Conservation (phyloP, 2,113 vertebrate genomes). For the Lampris incognitus region DNA sequence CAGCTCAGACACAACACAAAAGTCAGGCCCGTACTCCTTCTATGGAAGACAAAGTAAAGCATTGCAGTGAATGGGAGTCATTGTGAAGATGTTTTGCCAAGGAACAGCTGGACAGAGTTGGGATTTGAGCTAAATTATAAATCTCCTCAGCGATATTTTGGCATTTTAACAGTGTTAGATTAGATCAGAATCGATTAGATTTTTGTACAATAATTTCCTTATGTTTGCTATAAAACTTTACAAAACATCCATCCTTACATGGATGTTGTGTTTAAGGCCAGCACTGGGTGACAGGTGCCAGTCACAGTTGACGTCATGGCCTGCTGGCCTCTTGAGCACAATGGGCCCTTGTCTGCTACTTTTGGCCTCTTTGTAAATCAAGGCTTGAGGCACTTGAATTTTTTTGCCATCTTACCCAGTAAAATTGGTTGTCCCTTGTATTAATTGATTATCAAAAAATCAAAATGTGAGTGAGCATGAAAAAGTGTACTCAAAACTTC, state of each 20-base stretch:
- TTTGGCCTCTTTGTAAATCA: constrained; percentile 57
- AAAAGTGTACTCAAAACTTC: too few species aligned
- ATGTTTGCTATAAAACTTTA: background rate
- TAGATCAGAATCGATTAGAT: background rate
- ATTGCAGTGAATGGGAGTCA: constrained; percentile 67
- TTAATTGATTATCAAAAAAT: background rate
- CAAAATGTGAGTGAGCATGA: too few species aligned
- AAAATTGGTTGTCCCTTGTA: background rate
- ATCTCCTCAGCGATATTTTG: constrained; percentile 2
- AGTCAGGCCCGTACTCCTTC: constrained; percentile 69
- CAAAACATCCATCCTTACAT: constrained; percentile 8
- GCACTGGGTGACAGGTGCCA: constrained; percentile 58
- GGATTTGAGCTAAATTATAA: constrained; percentile 26
- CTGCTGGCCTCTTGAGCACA: constrained; percentile 55
- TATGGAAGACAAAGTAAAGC: constrained; percentile 61
- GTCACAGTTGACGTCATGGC: constrained; percentile 70
- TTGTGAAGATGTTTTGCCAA: constrained; percentile 65
- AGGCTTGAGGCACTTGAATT: constrained; percentile 34
- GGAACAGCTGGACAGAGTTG: background rate
- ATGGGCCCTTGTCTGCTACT: constrained; percentile 61
- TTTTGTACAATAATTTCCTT: background rate
- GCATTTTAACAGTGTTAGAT: background rate
- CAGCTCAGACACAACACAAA: constrained; percentile 68
- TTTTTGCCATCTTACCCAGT: constrained; percentile 14
- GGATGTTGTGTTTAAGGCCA: constrained; percentile 10